Evolutionary conservation across 2,888 invertebrate genomes (phyloP), one percentile per base, ranked within the genome.

Genomic region (Ochropacha duplaris): DNA sequence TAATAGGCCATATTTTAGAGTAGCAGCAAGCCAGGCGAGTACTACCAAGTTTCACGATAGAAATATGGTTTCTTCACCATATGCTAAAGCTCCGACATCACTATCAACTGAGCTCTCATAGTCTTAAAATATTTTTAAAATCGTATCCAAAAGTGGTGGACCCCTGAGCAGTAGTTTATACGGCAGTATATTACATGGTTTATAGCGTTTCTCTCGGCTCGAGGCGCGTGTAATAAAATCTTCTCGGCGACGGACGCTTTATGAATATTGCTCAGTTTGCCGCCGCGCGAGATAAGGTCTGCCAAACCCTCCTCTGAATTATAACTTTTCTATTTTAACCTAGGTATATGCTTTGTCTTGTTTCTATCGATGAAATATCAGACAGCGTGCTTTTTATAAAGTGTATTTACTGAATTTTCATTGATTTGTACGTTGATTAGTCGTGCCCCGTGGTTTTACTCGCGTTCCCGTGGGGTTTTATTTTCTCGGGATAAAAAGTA

Each of bases 151-250:
- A 22, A 54, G 83, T 87, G 83, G 63, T 1, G 36, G 22, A 73
- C 66, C 68, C 61, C 84, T 84, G 79, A 4, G 44, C 62, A 72
- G 74, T 80, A 79, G 84, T 87, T 86, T 84, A 86, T 83, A 79
- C 73, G 74, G 71, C 67, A 70, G 68, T 82, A 79, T 79, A 82
- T 81, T 76, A 78, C 74, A 77, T 72, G 70, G 78, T 83, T 83
- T 84, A 83, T 76, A 68, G 74, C 66, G 62, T 75, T 76, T 71
- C 76, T 75, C 77, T 72, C 65, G 72, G 75, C 77, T 77, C 78
- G 79, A 78, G 79, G 82, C 78, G 79, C 73, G 61, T 76, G 90
- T 86, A 87, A 91, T 92, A 91, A 92, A 92, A 90, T 90, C 90
- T 86, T 85, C 83, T 78, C 76, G 83, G 71, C 81, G 83, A 76